Evolutionary conservation across 2,888 invertebrate species (phyloP).

Genomic region (Hybos culiciformis): DNA sequence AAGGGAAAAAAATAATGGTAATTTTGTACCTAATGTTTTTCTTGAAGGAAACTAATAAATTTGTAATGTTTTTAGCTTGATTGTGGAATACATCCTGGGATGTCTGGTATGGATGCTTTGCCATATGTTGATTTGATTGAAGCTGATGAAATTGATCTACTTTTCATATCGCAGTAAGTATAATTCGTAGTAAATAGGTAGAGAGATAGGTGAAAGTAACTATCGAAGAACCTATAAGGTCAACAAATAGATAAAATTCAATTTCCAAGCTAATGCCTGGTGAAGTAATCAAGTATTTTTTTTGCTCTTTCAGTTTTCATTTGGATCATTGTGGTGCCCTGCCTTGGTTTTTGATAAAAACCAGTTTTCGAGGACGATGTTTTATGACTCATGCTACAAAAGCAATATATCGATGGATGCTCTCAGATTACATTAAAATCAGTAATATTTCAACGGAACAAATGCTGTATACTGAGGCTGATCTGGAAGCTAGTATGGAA

Average conservation of each 20-base stretch:
- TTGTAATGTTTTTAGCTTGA: slow-evolving; percentile 44
- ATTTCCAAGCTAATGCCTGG: no score
- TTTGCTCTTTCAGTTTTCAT: slow-evolving; percentile 63
- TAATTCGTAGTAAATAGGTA: background rate
- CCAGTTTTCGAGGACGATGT: slow-evolving; percentile 92
- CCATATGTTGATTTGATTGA: slow-evolving; percentile 97
- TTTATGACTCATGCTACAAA: slow-evolving; percentile 99
- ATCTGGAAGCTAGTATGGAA: slow-evolving; percentile 95
- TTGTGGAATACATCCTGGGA: slow-evolving; percentile 96
- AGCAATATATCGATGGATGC: slow-evolving; percentile 95
- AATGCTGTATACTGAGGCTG: slow-evolving; percentile 94
- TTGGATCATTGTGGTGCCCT: slow-evolving; percentile 96
- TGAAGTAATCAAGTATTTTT: background rate
- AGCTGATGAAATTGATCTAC: slow-evolving; percentile 89
- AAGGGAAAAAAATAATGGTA: slow-evolving; percentile 96
- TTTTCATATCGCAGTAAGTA: slow-evolving; percentile 84
- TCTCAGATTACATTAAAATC: slow-evolving; percentile 98
- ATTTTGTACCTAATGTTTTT: slow-evolving; percentile 15
- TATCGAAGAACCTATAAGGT: no score
- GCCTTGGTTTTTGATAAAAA: slow-evolving; percentile 96
- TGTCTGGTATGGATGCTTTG: slow-evolving; percentile 92
- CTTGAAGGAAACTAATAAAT: background rate
- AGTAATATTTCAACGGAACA: slow-evolving; percentile 94
- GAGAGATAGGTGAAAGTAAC: no score
- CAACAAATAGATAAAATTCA: no score